Evolutionary conservation across 2,797 vertebrate species (phyloP), one percentile per base, ranked within the genome.

Genomic region (Hippoglossus hippoglossus): DNA sequence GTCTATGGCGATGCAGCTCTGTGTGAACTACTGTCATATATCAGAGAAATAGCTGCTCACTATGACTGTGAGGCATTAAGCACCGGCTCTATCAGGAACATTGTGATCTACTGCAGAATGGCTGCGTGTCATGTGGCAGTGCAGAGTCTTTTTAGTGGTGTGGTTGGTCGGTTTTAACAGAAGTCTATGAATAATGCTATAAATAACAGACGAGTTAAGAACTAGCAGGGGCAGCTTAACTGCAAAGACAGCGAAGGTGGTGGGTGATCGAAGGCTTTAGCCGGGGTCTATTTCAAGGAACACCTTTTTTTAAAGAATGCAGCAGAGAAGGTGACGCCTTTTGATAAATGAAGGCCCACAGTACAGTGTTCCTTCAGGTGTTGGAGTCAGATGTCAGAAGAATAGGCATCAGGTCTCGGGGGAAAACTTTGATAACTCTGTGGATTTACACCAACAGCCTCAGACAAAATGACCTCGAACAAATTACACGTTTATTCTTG

Each of bases 1-100:
- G 44, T 19, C 15, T 46, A 82, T 91, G 72, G 64, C 67, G 39
- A 79, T 88, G 79, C 69, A 67, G 79, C 82, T 82, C 75, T 67
- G 73, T 84, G 81, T 83, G 76, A 82, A 75, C 80, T 68, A 63
- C 81, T 69, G 75, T 76, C 80, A 77, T 82, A 76, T 83, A 82
- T 87, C 80, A 86, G 63, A 80, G 67, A 66, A 83, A 82, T 75
- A 66, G 83, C 85, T 63, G 59, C 72, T 71, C 65, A n/a, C 65
- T 49, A 22, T 51, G 71, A 67, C 65, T 71, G 62, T 49, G 63
- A 78, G 31, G 39, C 81, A 75, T 75, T 77, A 82, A 75, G 50
- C 71, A 25, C 50, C 5, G 6, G 55, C 67, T 67, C 47, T n/a
- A 39, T 58, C 36, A 36, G 79, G 87, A 86, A 88, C 86, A 87